Evolutionary conservation across 2,113 vertebrate species (phyloP), one percentile per base, ranked within the genome.

Genomic region (Macquaria ambigua): DNA sequence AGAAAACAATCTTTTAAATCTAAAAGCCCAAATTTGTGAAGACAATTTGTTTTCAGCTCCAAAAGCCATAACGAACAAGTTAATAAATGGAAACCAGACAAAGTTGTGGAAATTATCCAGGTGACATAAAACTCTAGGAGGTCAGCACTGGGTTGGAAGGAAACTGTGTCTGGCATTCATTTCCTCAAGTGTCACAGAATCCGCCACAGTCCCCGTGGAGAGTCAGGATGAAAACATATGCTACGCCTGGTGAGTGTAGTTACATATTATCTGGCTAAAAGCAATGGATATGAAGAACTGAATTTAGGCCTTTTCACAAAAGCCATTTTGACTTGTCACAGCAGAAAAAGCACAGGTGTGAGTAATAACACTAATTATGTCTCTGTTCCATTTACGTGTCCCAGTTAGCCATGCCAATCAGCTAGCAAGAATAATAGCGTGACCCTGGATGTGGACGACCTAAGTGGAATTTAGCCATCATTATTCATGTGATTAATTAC

Each of bases 121-220:
- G 46, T 71, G 62, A 56, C 68, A 1, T 25, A 31, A 58, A 77
- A 63, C 31, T 79, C 14, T 3, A 50, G 21, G 77, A 88, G 90
- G 90, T 93, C 85, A 91, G 4, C 72, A 53, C 41, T 48, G 85
- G 58, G 85, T 88, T 81, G 86, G 77, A 79, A 37, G 81, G 83
- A 90, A 91, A 89, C 77, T 74, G 66, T 81, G 90, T 87, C 56
- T 89, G 89, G 79, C 88, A 90, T 53, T 68, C 20, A 91, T 94
- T 92, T 93, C 84, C 89, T 87, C 52, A 76, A 81, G 73, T 87
- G 92, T 93, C 92, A 93, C 70, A 90, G 91, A 79, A 72, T 25
- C 16, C 23, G 25, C 43, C 72, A 48, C 52, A 23, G 55, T 23
- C 15, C 31, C 31, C 0, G 12, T 53, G 53, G 67, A 81, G 66